A percentile compares a stretch with the other conserved stretches of the same genome.
phyloP scores from a whole-genome alignment of 64 coral and sea anemone species.

The Hydrozoanthus tunicans region DNA sequence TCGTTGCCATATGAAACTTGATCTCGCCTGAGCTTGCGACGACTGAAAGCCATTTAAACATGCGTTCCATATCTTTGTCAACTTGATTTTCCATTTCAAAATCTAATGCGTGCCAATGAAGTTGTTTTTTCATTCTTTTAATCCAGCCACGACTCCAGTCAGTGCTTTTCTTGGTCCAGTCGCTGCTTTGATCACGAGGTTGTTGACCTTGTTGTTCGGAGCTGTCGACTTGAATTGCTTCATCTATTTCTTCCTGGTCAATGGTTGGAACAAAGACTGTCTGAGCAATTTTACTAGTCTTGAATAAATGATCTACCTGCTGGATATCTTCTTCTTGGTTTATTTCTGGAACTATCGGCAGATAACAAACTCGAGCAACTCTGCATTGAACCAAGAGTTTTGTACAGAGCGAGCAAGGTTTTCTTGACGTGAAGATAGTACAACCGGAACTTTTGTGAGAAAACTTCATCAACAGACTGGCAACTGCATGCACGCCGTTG shows the following conservation, averaged over 20 bases:
- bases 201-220: background rate
- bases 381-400: constrained; percentile 66
- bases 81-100: constrained; percentile 45
- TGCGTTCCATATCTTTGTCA: constrained; percentile 1
- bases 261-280: constrained; percentile 66
- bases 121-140: constrained; percentile 12
- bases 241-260: background rate
- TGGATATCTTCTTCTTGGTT: constrained; percentile 1
- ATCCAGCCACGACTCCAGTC: constrained; percentile 64
- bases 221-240: background rate
- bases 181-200: background rate
- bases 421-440: constrained; percentile 65
- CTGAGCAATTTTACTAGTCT: constrained; percentile 49
- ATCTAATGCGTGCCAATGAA: constrained; percentile 60
- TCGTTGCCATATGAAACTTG: too few relatives aligned
- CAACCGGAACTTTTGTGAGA: background rate
- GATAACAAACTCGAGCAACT: constrained; percentile 63
- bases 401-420: constrained; percentile 72
- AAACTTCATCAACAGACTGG: constrained; percentile 47
- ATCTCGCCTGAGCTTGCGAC: background rate
- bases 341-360: constrained; percentile 66
- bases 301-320: constrained; percentile 52
- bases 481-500: constrained; percentile 55
- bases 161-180: background rate
- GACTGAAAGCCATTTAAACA: constrained; percentile 65